These are phyloP conservation scores for Brienomyrus brachyistius DNA, from an alignment of 2,113 vertebrate species.

Conservation along the genomic window DNA sequence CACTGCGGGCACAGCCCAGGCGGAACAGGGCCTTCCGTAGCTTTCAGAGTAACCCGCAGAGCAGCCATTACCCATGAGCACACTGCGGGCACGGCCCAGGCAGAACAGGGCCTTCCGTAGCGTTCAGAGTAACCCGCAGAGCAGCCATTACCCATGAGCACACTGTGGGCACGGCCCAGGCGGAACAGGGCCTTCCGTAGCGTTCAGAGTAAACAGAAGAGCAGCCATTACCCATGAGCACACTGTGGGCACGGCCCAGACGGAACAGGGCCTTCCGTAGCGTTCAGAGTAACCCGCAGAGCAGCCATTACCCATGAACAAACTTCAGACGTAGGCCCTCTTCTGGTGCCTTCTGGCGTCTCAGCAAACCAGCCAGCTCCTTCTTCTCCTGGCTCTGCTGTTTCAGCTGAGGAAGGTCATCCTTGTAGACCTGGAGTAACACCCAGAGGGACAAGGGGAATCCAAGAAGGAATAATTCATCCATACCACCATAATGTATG, in stretches of 20 bases:
- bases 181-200: no score
- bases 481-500: not conserved
- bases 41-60: not conserved
- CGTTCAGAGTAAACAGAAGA: no score
- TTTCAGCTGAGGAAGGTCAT: slow-evolving; percentile 94
- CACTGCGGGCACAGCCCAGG: not conserved
- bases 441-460: slow-evolving; percentile 59
- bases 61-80: slow-evolving; percentile 65
- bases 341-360: slow-evolving; percentile 82
- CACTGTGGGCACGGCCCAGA: no score
- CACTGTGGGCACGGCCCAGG: no score
- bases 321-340: slow-evolving; percentile 88
- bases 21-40: not conserved
- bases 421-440: slow-evolving; percentile 71
- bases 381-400: slow-evolving; percentile 81
- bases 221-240: no score
- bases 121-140: no score
- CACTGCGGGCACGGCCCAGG: no score
- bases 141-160: no score
- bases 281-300: no score
- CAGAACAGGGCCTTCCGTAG: no score
- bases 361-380: slow-evolving; percentile 78
- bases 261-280: no score
- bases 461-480: not conserved
- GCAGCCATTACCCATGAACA: slow-evolving; percentile 74